A percentile compares a stretch with the other conserved stretches of the same genome.
phyloP scores from a whole-genome alignment of 2,888 invertebrate species.

The Thymelicus sylvestris region DNA sequence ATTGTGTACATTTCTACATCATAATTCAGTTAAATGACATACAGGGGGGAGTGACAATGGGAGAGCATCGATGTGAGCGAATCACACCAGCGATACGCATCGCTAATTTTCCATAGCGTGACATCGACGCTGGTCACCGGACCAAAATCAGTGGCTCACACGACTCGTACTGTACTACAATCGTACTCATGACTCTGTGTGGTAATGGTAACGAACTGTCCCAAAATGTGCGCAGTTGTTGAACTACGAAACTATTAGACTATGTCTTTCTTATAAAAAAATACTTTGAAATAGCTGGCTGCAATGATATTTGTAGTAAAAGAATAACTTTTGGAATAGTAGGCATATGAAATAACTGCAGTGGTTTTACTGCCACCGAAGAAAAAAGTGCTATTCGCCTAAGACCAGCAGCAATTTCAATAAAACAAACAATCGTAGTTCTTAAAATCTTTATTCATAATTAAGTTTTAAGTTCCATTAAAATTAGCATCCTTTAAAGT shows the following conservation, averaged over 20 bases:
- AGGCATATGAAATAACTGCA: too few relatives aligned
- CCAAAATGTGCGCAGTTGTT: not conserved
- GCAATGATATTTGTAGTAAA: too few relatives aligned
- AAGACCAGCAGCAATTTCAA: not conserved
- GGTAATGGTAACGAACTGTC: not conserved
- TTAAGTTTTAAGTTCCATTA: too few relatives aligned
- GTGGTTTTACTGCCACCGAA: too few relatives aligned
- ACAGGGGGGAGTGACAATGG: slow-evolving; percentile 80
- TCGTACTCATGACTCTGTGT: not conserved
- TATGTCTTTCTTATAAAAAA: too few relatives aligned
- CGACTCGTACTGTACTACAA: slow-evolving; percentile 42
- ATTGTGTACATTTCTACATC: slow-evolving; percentile 79
- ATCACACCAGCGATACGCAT: slow-evolving; percentile 82
- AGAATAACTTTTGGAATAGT: too few relatives aligned
- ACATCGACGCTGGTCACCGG: slow-evolving; percentile 66
- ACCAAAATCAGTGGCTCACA: slow-evolving; percentile 67
- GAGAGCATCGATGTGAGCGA: slow-evolving; percentile 82
- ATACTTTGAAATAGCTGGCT: too few relatives aligned
- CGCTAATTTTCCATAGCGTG: slow-evolving; percentile 77
- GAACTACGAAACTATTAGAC: too few relatives aligned
- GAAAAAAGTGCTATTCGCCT: too few relatives aligned
- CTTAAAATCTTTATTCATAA: too few relatives aligned
- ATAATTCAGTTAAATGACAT: slow-evolving; percentile 84
- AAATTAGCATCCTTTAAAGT: not conserved
- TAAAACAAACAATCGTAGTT: not conserved